Evolutionary conservation across 1,140 invertebrate genomes (phyloP).

Genomic region (Meloidogyne exigua): DNA sequence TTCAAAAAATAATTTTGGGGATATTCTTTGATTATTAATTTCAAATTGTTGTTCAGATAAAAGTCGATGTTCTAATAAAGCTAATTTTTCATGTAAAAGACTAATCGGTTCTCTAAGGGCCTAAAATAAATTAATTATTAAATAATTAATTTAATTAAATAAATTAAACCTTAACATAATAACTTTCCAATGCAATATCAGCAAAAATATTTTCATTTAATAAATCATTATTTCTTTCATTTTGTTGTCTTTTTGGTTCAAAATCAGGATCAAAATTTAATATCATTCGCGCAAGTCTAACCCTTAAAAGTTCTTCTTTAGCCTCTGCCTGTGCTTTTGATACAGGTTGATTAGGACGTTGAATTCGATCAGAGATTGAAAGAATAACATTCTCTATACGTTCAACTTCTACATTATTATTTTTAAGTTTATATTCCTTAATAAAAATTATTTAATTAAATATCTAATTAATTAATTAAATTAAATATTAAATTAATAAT

Average conservation of each 20-base stretch:
- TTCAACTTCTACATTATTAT: slow-evolving; percentile 23
- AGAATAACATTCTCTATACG: slow-evolving; percentile 35
- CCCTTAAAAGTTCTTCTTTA: slow-evolving; percentile 57
- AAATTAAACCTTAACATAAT: not conserved
- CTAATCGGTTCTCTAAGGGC: slow-evolving; percentile 47
- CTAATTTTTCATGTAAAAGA: slow-evolving; percentile 42
- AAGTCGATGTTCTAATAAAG: slow-evolving; percentile 38
- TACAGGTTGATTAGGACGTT: slow-evolving; percentile 38
- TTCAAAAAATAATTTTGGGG: not conserved
- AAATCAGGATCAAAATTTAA: slow-evolving; percentile 50
- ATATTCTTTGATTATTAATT: slow-evolving; percentile 40
- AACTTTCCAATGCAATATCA: slow-evolving; percentile 4
- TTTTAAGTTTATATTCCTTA: slow-evolving; percentile 12
- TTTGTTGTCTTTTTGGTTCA: not conserved
- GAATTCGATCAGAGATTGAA: slow-evolving; percentile 19
- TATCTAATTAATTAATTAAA: no score
- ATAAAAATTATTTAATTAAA: no score
- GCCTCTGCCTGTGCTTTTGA: slow-evolving; percentile 55
- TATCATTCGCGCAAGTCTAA: slow-evolving; percentile 56
- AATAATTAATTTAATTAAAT: not conserved
- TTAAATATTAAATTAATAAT: no score
- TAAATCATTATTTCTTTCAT: slow-evolving; percentile 14
- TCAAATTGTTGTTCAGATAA: slow-evolving; percentile 44
- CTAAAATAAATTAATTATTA: slow-evolving; percentile 14
- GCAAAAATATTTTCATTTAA: slow-evolving; percentile 1